Base-by-base conservation (phyloP, 2,797 vertebrate genomes). In the Ispidina lecontei region DNA sequence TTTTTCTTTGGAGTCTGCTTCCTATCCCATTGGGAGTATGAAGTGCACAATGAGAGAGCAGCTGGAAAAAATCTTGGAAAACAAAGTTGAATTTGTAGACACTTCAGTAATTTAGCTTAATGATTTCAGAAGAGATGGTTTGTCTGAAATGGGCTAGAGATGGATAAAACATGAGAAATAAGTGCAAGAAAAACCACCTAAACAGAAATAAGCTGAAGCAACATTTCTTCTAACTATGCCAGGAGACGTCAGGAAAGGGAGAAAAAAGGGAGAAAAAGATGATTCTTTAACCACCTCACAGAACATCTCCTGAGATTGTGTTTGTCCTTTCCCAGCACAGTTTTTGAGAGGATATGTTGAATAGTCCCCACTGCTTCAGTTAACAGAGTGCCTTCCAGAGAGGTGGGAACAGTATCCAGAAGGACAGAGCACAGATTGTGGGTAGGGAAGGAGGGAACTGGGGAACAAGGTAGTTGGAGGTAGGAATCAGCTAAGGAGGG, bases 271-370 rank as follows among this genome's bases (percentile, higher is more conserved):
- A 10, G 11, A 82, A 85, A 81, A 86, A 35, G 15, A 59, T 33
- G 43, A 29, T 8, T 63, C 63, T 82, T 14, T 74, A 81, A 76
- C 6, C 56, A 56, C 41, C 41, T 81, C 52, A 64, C 14, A 76
- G 74, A 76, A 74, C 16, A 84, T 62, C 46, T 69, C 82, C 74
- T 35, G 54, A 81, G 74, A 81, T 29, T 82, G 60, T 47, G 14
- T 73, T 94, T 92, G 51, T 93, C 69, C 33, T 82, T 91, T 96
- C 62, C 46, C 56, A 81, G 14, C 10, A 55, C 5, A 78, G 29
- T 31, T 84, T 93, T 82, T 63, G 59, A 80, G 35, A 83, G 12
- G 29, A 37, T 35, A 51, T 56, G 13, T 41, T 87, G 35, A 60
- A 19, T 62, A 68, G 10, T 69, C 25, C 26, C 11, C 11, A 28